A percentile compares a stretch with the other conserved stretches of the same genome.
These are phyloP conservation scores for Hypercompe scribonia DNA, from an alignment of 2,888 invertebrate species.

Conservation along the genomic window DNA sequence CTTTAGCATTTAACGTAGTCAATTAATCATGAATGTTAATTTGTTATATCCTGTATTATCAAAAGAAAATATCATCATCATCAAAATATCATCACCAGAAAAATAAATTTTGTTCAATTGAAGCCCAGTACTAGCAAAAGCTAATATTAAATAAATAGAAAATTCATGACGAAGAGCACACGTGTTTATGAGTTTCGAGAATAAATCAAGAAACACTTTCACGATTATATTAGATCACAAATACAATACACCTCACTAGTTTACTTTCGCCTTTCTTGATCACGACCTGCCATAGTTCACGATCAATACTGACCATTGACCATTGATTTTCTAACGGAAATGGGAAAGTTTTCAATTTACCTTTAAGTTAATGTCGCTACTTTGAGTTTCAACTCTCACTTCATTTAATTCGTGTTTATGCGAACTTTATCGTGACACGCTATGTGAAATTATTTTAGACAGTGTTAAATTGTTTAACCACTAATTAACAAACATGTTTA, in stretches of 20 bases:
- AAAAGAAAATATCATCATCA: background rate
- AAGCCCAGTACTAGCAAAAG: background rate
- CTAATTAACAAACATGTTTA: conserved; percentile 5
- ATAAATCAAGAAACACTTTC: conserved; percentile 54
- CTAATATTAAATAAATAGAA: background rate
- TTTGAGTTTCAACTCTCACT: conserved; percentile 45
- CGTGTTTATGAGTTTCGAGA: conserved; percentile 32
- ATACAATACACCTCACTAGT: conserved; percentile 55
- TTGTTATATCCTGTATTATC: background rate
- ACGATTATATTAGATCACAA: conserved; percentile 58
- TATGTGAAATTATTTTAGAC: conserved; percentile 23
- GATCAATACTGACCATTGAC: conserved; percentile 48
- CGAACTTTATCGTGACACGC: conserved; percentile 43
- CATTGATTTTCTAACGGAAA: conserved; percentile 49
- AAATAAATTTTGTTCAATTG: background rate
- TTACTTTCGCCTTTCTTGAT: conserved; percentile 67
- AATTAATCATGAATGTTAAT: background rate
- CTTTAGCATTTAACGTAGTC: background rate
- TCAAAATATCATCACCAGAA: background rate
- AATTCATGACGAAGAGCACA: conserved; percentile 21
- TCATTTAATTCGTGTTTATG: conserved; percentile 13
- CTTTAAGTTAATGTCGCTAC: conserved; percentile 47
- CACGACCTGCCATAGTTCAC: conserved; percentile 70
- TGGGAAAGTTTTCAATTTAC: conserved; percentile 56
- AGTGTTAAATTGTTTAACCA: conserved; percentile 3